Evolutionary conservation across 1,140 invertebrate species (phyloP).

Genomic region (Hypsibius dujardini): DNA sequence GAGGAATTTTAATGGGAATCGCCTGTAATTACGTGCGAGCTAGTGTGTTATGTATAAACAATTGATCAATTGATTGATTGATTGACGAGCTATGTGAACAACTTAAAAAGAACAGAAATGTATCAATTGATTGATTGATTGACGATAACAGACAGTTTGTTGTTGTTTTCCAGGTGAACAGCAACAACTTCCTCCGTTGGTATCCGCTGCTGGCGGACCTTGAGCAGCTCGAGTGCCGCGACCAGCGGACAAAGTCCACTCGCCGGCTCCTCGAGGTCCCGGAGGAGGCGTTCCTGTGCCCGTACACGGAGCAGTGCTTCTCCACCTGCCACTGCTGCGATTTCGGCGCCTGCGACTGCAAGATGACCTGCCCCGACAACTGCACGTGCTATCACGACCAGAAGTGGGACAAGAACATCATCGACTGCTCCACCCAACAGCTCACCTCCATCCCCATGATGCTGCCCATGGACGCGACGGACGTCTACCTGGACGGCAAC

Average conservation of each 20-base stretch:
- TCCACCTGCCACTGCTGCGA: constrained; percentile 80
- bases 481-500: constrained; percentile 75
- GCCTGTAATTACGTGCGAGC: too few relatives aligned
- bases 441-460: constrained; percentile 51
- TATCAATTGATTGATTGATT: too few relatives aligned
- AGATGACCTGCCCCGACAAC: constrained; percentile 80
- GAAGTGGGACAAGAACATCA: constrained; percentile 76
- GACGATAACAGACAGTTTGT: neutral
- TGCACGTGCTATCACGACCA: constrained; percentile 86
- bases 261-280: neutral
- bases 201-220: constrained; percentile 75
- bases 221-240: constrained; percentile 67
- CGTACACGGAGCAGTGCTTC: constrained; percentile 78
- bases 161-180: constrained; percentile 5
- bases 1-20: too few relatives aligned
- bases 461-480: constrained; percentile 80
- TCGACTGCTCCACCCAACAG: constrained; percentile 53
- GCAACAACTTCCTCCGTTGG: constrained; percentile 40
- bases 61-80: constrained; percentile 21
- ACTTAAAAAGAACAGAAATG: too few relatives aligned
- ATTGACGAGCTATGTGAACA: too few relatives aligned
- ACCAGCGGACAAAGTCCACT: neutral
- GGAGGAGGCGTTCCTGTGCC: constrained; percentile 50
- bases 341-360: constrained; percentile 81
- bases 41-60: too few relatives aligned